These are phyloP conservation scores for Caenorhabditis inopinata DNA, from an alignment of 1,140 invertebrate species.

Conservation along the genomic window DNA sequence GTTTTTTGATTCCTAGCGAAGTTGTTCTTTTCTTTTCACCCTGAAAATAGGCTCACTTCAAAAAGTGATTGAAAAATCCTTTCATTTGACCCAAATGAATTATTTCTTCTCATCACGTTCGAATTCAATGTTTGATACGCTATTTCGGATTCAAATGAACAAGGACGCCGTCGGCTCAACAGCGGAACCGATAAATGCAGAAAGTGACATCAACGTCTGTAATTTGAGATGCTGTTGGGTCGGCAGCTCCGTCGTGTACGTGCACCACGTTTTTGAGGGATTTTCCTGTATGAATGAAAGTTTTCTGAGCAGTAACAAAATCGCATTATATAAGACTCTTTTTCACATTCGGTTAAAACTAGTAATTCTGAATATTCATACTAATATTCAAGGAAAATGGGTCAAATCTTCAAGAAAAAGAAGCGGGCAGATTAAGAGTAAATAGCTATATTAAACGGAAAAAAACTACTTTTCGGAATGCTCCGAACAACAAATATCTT, in stretches of 20 bases:
- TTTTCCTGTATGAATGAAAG: neutral
- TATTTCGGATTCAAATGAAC: constrained; percentile 1
- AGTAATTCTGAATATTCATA: no score
- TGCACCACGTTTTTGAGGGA: constrained; percentile 17
- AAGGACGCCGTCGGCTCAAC: neutral
- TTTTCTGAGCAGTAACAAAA: neutral
- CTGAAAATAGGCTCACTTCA: neutral
- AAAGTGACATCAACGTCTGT: constrained; percentile 28
- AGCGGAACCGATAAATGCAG: neutral
- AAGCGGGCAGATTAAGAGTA: no score
- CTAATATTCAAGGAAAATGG: no score
- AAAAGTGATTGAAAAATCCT: neutral
- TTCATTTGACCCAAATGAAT: constrained; percentile 4
- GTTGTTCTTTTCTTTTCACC: neutral
- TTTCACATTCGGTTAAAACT: neutral
- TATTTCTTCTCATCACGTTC: neutral
- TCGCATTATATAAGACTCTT: constrained; percentile 3
- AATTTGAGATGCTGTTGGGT: constrained; percentile 1
- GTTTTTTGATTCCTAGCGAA: neutral
- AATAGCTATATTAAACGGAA: no score
- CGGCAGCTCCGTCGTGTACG: neutral
- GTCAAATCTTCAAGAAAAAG: no score
- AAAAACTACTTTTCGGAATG: no score
- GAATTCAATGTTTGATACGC: neutral
- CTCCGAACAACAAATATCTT: no score